A percentile compares a stretch with the other conserved stretches of the same genome.
Conservation (phyloP, 1,140 invertebrate species). For the Psix sp. region DNA sequence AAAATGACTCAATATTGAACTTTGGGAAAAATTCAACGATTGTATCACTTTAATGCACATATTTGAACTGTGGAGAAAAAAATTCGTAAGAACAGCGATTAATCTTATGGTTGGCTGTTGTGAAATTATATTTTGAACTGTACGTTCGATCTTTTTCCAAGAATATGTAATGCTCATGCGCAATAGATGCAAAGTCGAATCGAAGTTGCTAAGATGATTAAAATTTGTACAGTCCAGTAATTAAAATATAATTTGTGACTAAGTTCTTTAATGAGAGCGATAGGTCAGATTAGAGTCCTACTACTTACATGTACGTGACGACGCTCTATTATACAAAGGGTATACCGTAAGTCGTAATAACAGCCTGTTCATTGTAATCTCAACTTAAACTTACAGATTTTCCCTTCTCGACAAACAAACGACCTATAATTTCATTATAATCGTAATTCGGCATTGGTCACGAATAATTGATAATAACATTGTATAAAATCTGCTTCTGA, state of each 20-base stretch:
- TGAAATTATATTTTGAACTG: too few relatives aligned
- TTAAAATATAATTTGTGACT: constrained; percentile 70
- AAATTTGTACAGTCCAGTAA: constrained; percentile 61
- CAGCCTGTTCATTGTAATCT: constrained; percentile 60
- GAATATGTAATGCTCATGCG: too few relatives aligned
- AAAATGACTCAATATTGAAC: too few relatives aligned
- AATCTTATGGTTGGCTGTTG: too few relatives aligned
- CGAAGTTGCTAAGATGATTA: constrained; percentile 28
- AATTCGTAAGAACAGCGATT: too few relatives aligned
- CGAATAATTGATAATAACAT: constrained; percentile 38
- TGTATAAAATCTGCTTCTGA: constrained; percentile 15
- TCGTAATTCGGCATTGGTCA: constrained; percentile 55
- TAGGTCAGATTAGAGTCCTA: constrained; percentile 61
- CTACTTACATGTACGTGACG: constrained; percentile 63
- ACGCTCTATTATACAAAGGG: constrained; percentile 61
- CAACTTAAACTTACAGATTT: constrained; percentile 49
- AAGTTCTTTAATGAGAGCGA: constrained; percentile 65
- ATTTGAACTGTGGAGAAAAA: too few relatives aligned
- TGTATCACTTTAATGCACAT: too few relatives aligned
- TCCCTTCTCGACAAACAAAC: constrained; percentile 59
- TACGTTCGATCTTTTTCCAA: too few relatives aligned
- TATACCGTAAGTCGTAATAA: constrained; percentile 62
- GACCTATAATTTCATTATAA: constrained; percentile 61
- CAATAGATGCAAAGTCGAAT: not conserved
- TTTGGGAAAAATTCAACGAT: too few relatives aligned